Evolutionary conservation across 2,888 invertebrate species (phyloP).

Genomic region (Nomada goodeniana): DNA sequence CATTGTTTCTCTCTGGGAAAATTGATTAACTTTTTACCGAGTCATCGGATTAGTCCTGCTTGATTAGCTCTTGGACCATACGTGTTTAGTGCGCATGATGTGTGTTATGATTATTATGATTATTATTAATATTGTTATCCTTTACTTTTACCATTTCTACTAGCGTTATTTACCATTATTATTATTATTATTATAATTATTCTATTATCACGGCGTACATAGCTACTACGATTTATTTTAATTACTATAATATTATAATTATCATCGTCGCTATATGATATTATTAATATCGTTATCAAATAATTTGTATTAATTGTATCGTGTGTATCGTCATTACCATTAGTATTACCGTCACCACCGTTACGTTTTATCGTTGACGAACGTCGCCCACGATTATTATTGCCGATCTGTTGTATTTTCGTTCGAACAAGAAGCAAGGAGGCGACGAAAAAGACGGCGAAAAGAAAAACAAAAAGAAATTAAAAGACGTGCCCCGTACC

Average conservation of each 20-base stretch:
- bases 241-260: conserved; percentile 26
- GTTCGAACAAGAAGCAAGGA: conserved; percentile 32
- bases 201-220: conserved; percentile 47
- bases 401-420: conserved; percentile 34
- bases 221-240: conserved; percentile 41
- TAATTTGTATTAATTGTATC: too few relatives aligned
- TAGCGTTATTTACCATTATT: conserved; percentile 39
- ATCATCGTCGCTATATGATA: conserved; percentile 46
- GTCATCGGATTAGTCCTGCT: conserved; percentile 77
- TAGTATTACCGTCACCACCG: conserved; percentile 58
- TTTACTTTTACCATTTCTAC: conserved; percentile 32
- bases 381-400: conserved; percentile 42
- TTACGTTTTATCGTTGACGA: conserved; percentile 31
- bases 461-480: background rate
- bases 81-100: conserved; percentile 83
- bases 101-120: conserved; percentile 76
- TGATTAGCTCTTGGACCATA: conserved; percentile 76
- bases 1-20: conserved; percentile 51
- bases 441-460: background rate
- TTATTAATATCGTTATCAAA: conserved; percentile 25
- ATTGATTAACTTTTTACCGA: conserved; percentile 59
- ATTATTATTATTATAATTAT: conserved; percentile 45
- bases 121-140: conserved; percentile 54
- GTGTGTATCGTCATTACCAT: conserved; percentile 64
- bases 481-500: conserved; percentile 37